Evolutionary conservation across 2,113 vertebrate species (phyloP).

Genomic region (Sapayoa aenigma): DNA sequence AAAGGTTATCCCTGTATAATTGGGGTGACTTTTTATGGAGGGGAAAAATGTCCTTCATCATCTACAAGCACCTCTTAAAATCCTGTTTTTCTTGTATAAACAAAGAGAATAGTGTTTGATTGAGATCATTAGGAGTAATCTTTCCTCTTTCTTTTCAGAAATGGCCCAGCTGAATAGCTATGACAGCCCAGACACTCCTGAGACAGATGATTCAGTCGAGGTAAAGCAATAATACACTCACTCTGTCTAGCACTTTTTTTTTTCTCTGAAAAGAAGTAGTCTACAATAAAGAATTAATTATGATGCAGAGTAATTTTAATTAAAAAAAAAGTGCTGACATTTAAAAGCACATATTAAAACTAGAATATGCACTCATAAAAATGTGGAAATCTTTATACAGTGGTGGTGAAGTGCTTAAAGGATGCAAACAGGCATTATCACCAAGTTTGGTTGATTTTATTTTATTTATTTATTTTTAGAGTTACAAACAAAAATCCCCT

Average conservation of each 20-base stretch:
- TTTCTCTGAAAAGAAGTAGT: constrained; percentile 1
- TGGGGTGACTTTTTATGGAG: constrained; percentile 5
- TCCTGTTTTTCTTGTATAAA: constrained; percentile 37
- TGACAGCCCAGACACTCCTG: constrained; percentile 92
- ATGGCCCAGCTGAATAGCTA: constrained; percentile 97
- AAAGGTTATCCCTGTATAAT: constrained; percentile 40
- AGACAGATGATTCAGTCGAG: constrained; percentile 90
- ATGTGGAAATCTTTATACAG: neutral
- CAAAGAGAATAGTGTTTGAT: constrained; percentile 54
- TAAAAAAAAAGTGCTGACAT: constrained; percentile 13
- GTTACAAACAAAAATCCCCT: neutral
- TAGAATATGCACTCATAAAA: neutral
- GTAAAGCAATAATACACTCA: constrained; percentile 73
- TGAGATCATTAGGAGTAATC: constrained; percentile 58
- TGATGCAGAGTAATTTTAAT: constrained; percentile 41
- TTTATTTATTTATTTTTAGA: neutral
- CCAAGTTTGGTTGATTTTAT: neutral
- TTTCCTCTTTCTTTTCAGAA: constrained; percentile 78
- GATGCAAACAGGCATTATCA: neutral
- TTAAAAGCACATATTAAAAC: constrained; percentile 18
- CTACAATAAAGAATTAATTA: constrained; percentile 46
- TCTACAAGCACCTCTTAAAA: constrained; percentile 12
- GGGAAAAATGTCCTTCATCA: neutral
- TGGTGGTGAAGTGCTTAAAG: neutral
- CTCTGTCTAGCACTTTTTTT: constrained; percentile 28